These are phyloP conservation scores for Drosophila subsilvestris DNA, from an alignment of 2,888 invertebrate genomes.

Conservation along the genomic window DNA sequence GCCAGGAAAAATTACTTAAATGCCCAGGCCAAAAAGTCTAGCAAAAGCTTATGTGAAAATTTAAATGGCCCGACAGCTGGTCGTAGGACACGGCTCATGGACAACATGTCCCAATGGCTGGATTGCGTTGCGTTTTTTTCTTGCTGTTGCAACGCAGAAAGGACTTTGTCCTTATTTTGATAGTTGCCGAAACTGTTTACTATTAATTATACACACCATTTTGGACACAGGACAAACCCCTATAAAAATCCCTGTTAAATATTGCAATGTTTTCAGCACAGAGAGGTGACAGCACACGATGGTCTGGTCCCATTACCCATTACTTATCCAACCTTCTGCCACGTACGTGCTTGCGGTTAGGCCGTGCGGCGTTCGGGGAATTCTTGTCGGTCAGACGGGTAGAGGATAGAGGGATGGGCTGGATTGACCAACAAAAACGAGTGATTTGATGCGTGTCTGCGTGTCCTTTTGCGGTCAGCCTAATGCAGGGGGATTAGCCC, in stretches of 20 bases:
- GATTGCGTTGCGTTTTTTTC: conserved; percentile 18
- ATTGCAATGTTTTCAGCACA: not conserved
- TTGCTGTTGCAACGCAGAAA: conserved; percentile 9
- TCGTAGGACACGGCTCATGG: not conserved
- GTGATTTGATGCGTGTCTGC: not conserved
- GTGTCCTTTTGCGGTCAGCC: not conserved
- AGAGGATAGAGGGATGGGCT: not conserved
- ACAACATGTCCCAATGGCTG: conserved; percentile 11
- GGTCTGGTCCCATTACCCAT: not conserved
- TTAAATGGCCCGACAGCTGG: conserved; percentile 40
- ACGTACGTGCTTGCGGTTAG: not conserved
- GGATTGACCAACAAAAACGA: not conserved
- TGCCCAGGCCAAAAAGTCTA: conserved; percentile 47
- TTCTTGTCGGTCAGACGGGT: not conserved
- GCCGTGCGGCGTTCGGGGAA: not conserved
- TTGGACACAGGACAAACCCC: not conserved
- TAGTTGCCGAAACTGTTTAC: not conserved
- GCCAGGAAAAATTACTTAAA: conserved; percentile 70
- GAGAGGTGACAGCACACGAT: not conserved
- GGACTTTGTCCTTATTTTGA: conserved; percentile 13
- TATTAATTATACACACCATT: not conserved
- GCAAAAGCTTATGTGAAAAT: conserved; percentile 39
- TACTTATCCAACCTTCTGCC: not conserved
- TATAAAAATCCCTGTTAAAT: not conserved
- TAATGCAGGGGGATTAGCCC: not conserved